Conservation (phyloP, 2,888 invertebrate genomes). For the Erynnis tages region DNA sequence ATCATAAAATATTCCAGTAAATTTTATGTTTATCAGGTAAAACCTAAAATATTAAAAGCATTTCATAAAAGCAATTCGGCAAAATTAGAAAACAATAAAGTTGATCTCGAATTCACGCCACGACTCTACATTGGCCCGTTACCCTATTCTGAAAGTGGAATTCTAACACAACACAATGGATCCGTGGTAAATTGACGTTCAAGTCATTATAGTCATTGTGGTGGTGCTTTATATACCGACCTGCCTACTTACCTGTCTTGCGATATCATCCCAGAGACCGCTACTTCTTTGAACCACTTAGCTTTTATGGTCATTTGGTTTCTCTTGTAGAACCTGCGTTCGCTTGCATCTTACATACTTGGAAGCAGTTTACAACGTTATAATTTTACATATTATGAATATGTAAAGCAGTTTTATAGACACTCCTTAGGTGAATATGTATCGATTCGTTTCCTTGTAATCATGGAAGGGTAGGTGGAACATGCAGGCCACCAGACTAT, state of each 20-base stretch:
- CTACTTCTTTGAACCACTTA: not conserved
- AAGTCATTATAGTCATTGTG: slow-evolving; percentile 43
- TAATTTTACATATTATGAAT: too few relatives aligned
- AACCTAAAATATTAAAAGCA: too few relatives aligned
- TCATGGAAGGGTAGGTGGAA: too few relatives aligned
- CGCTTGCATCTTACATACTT: too few relatives aligned
- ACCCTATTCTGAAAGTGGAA: slow-evolving; percentile 59
- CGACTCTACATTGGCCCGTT: slow-evolving; percentile 52
- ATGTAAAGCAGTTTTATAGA: too few relatives aligned
- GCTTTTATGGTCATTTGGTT: not conserved
- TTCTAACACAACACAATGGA: slow-evolving; percentile 54
- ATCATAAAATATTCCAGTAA: too few relatives aligned
- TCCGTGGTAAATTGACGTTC: slow-evolving; percentile 38
- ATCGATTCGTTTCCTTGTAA: too few relatives aligned
- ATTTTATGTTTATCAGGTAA: too few relatives aligned
- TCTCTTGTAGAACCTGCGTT: not conserved
- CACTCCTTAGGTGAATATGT: too few relatives aligned
- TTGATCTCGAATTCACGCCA: slow-evolving; percentile 54
- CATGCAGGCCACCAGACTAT: too few relatives aligned
- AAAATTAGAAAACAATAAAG: not conserved
- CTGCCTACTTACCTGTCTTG: not conserved
- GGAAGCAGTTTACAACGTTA: too few relatives aligned
- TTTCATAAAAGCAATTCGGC: too few relatives aligned
- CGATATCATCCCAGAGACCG: slow-evolving; percentile 10
- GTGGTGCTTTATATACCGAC: slow-evolving; percentile 1